Conservation (phyloP, 2,797 vertebrate genomes). For the Tinamus major region DNA sequence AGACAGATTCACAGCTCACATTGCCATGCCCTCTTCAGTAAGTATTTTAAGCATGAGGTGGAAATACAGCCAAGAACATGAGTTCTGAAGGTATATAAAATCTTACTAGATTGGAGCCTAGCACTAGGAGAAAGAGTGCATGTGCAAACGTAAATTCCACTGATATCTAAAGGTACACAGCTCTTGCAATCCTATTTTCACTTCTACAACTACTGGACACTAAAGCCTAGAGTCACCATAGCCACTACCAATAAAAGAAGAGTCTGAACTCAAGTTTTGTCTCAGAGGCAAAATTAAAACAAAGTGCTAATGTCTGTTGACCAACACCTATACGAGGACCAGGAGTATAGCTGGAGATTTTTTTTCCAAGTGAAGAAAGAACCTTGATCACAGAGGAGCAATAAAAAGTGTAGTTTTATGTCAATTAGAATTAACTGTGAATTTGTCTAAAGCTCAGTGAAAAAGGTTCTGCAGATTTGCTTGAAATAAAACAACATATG, state of each 20-base stretch:
- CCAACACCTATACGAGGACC: constrained; percentile 36
- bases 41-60: constrained; percentile 15
- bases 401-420: neutral
- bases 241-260: constrained; percentile 32
- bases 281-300: constrained; percentile 41
- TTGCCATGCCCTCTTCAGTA: constrained; percentile 5
- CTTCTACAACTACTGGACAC: constrained; percentile 48
- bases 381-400: neutral
- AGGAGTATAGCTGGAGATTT: constrained; percentile 22
- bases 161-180: neutral
- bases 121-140: constrained; percentile 14
- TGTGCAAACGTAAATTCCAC: constrained; percentile 28
- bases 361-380: constrained; percentile 7
- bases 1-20: neutral
- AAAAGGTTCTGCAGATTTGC: constrained; percentile 1
- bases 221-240: constrained; percentile 25
- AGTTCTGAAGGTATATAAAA: constrained; percentile 25
- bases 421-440: constrained; percentile 17
- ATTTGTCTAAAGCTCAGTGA: constrained; percentile 17
- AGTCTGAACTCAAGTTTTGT: neutral
- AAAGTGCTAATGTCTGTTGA: constrained; percentile 30
- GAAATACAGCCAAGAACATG: constrained; percentile 14
- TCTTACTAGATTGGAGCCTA: neutral
- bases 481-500: neutral
- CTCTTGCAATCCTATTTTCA: constrained; percentile 43